Evolutionary conservation across 2,888 invertebrate genomes (phyloP).

Genomic region (Barypeithes pellucidus): DNA sequence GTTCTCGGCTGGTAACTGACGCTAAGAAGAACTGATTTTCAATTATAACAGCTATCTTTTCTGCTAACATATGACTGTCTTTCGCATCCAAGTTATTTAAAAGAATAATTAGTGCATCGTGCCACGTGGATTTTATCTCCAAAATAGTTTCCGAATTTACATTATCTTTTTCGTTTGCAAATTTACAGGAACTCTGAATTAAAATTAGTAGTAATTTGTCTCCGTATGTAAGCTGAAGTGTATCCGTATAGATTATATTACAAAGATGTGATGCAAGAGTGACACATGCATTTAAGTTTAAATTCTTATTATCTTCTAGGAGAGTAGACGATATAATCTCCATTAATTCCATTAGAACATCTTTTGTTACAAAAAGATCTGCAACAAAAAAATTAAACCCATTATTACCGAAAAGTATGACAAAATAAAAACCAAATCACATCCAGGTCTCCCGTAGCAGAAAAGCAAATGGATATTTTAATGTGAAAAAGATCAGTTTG

Average conservation of each 20-base stretch:
- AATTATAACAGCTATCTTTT: slow-evolving; percentile 57
- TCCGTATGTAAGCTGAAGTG: slow-evolving; percentile 67
- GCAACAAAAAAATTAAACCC: slow-evolving; percentile 57
- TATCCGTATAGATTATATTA: slow-evolving; percentile 71
- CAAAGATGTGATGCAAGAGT: slow-evolving; percentile 74
- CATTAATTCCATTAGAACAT: slow-evolving; percentile 68
- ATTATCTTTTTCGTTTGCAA: slow-evolving; percentile 64
- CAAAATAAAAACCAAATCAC: too few relatives aligned
- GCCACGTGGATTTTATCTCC: slow-evolving; percentile 76
- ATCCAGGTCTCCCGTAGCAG: too few relatives aligned
- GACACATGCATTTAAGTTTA: slow-evolving; percentile 71
- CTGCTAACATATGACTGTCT: slow-evolving; percentile 52
- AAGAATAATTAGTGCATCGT: slow-evolving; percentile 70
- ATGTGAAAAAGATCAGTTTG: too few relatives aligned
- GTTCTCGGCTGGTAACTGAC: slow-evolving; percentile 14
- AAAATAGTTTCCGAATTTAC: slow-evolving; percentile 72
- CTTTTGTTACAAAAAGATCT: slow-evolving; percentile 70
- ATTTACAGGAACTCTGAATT: slow-evolving; percentile 70
- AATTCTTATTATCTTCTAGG: slow-evolving; percentile 60
- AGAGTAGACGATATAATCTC: slow-evolving; percentile 68
- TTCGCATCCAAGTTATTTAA: slow-evolving; percentile 55
- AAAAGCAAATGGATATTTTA: too few relatives aligned
- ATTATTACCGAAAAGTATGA: too few relatives aligned
- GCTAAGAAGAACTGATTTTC: slow-evolving; percentile 53
- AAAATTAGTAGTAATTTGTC: slow-evolving; percentile 71